phyloP scores from a whole-genome alignment of 2,797 vertebrate genomes.

The Esox masquinongy region DNA sequence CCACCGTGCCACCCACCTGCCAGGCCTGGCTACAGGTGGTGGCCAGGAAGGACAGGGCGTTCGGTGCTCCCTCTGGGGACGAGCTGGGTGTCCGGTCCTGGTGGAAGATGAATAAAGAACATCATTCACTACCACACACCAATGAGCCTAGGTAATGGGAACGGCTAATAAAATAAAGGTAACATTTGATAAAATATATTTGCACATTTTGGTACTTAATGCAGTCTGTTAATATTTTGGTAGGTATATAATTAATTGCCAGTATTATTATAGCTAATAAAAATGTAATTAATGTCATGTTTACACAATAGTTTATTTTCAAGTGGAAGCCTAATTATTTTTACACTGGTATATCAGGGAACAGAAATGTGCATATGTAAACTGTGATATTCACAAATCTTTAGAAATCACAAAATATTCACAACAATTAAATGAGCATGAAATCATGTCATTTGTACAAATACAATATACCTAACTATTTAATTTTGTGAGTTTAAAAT shows the following conservation, averaged over 20 bases:
- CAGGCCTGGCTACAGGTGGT: conserved; percentile 81
- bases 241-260: no score
- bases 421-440: not conserved
- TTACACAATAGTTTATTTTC: not conserved
- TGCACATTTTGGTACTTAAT: no score
- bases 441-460: not conserved
- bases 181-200: not conserved
- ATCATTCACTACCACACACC: conserved; percentile 2
- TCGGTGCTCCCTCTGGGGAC: conserved; percentile 76
- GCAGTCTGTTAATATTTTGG: no score
- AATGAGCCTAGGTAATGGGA: no score
- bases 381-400: not conserved
- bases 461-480: not conserved
- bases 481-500: not conserved
- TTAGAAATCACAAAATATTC: not conserved
- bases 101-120: conserved; percentile 22
- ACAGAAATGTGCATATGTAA: not conserved
- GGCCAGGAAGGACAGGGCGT: conserved; percentile 78
- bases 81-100: conserved; percentile 83
- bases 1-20: conserved; percentile 69
- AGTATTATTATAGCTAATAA: no score
- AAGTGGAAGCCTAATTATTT: not conserved
- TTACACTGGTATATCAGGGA: not conserved
- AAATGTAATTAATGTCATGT: no score
- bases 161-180: no score